phyloP scores from a whole-genome alignment of 2,797 vertebrate genomes.

The Helicolenus hilgendorfi region DNA sequence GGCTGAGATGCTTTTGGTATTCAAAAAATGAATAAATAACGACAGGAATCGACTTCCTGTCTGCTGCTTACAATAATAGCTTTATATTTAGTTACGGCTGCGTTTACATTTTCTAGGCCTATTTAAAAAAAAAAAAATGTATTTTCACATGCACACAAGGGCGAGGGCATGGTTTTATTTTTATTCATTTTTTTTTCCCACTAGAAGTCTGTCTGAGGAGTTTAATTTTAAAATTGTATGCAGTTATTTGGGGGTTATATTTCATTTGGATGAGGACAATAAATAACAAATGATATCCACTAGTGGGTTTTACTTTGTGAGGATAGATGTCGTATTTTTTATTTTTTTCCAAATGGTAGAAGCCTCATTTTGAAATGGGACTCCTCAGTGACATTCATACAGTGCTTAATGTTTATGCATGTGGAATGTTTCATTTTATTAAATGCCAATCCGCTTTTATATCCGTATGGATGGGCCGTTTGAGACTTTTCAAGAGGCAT shows the following conservation, averaged over 20 bases:
- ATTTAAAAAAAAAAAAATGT: not conserved
- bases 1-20: conserved; percentile 3
- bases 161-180: not conserved
- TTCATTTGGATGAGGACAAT: conserved; percentile 14
- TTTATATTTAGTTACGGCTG: conserved; percentile 37
- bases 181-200: not conserved
- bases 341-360: not conserved
- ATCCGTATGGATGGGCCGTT: conserved; percentile 44
- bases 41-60: not conserved
- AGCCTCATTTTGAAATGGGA: conserved; percentile 57
- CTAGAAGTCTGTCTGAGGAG: not conserved
- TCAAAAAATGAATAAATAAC: conserved; percentile 27
- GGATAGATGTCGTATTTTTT: not conserved
- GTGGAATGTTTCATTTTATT: conserved; percentile 68
- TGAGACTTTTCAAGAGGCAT: conserved; percentile 66
- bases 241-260: conserved; percentile 36
- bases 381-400: conserved; percentile 59
- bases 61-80: conserved; percentile 1
- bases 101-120: not conserved
- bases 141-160: not conserved
- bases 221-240: conserved; percentile 25
- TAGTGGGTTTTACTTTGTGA: not conserved
- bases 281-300: conserved; percentile 30
- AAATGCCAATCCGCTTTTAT: conserved; percentile 64
- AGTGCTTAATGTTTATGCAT: conserved; percentile 75